Evolutionary conservation across 2,888 invertebrate genomes (phyloP).

Genomic region (Parascotia fuliginaria): DNA sequence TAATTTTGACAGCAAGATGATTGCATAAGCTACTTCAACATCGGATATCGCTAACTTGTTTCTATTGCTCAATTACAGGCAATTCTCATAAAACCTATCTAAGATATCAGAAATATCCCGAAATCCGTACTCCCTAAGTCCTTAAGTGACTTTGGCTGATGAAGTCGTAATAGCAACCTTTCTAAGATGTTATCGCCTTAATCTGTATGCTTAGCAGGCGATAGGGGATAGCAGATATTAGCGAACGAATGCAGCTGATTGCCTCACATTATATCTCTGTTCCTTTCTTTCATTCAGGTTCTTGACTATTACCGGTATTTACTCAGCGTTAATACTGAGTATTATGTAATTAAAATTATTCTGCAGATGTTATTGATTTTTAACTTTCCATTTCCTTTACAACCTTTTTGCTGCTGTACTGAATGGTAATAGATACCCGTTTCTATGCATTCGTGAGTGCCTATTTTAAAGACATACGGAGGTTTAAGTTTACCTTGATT

Average conservation of each 20-base stretch:
- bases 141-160: neutral
- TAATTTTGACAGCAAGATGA: no score
- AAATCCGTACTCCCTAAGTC: neutral
- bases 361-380: no score
- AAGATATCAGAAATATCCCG: neutral
- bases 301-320: neutral
- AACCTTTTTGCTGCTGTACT: no score
- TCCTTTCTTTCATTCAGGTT: conserved; percentile 4
- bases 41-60: no score
- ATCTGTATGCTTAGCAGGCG: conserved; percentile 12
- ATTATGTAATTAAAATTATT: neutral
- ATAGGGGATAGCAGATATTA: conserved; percentile 11
- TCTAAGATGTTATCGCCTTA: conserved; percentile 6
- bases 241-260: conserved; percentile 14
- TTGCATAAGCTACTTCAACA: no score
- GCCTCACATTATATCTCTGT: conserved; percentile 11
- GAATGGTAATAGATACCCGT: no score
- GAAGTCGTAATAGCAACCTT: conserved; percentile 2
- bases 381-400: no score
- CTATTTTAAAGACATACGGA: no score
- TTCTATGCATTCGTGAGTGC: no score
- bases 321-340: neutral
- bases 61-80: no score
- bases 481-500: no score
- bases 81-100: no score